Evolutionary conservation across 2,888 invertebrate species (phyloP).

Genomic region (Strigamia maritima): DNA sequence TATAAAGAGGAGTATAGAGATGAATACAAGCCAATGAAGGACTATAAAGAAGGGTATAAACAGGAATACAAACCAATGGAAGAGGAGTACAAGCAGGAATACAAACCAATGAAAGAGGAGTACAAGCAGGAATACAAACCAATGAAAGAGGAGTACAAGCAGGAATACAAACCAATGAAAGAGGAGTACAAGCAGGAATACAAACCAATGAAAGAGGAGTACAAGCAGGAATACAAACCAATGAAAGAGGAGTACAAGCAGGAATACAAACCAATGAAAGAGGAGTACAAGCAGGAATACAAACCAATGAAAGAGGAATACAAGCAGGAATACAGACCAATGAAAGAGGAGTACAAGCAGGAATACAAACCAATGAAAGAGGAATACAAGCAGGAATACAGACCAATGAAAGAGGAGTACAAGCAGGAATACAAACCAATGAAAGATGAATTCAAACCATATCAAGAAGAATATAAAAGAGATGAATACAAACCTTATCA

Average conservation of each 20-base stretch:
- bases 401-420: slow-evolving; percentile 1
- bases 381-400: slow-evolving; percentile 12
- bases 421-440: background rate
- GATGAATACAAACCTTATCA: background rate
- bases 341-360: background rate
- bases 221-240: background rate
- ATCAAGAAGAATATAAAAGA: background rate
- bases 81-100: slow-evolving; percentile 8
- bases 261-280: background rate
- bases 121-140: slow-evolving; percentile 12
- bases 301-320: background rate
- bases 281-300: background rate
- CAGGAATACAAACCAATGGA: background rate
- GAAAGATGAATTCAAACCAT: background rate
- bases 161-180: background rate
- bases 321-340: background rate
- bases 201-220: background rate
- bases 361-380: background rate
- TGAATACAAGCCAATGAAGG: slow-evolving; percentile 23
- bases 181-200: slow-evolving; percentile 6
- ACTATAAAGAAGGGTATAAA: background rate
- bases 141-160: slow-evolving; percentile 17
- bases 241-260: background rate
- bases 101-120: slow-evolving; percentile 8
- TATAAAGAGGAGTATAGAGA: slow-evolving; percentile 31